phyloP scores from a whole-genome alignment of 2,113 vertebrate genomes.

The Apteryx owenii region DNA sequence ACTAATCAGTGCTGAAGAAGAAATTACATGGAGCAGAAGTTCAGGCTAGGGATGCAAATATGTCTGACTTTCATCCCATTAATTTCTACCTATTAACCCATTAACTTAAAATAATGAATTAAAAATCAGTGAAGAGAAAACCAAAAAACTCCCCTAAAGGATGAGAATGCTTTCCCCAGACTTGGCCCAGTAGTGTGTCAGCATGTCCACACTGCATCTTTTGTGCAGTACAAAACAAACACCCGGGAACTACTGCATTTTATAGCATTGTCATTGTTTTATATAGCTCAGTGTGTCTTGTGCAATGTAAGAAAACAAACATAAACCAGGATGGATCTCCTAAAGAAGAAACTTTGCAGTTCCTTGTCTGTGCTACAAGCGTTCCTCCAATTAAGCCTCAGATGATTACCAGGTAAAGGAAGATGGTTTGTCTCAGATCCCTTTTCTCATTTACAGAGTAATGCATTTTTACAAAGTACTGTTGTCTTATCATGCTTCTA shows the following conservation, averaged over 20 bases:
- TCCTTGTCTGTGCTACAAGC: neutral
- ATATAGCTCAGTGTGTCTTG: neutral
- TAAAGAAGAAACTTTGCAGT: neutral
- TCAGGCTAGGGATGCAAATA: neutral
- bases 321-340: neutral
- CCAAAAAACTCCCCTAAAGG: neutral
- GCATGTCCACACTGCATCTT: neutral
- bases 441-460: neutral
- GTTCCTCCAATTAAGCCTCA: neutral
- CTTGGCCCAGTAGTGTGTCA: neutral
- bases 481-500: neutral
- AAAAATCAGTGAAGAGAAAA: neutral
- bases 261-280: neutral
- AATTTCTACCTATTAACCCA: neutral
- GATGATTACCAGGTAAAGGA: neutral
- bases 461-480: neutral
- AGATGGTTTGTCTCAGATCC: neutral
- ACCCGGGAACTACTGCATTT: neutral
- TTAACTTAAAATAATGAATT: constrained; percentile 1
- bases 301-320: neutral
- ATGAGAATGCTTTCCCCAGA: neutral
- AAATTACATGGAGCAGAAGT: neutral
- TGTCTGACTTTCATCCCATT: neutral
- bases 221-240: neutral
- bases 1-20: neutral